phyloP scores from a whole-genome alignment of 2,797 vertebrate genomes.

The Tangara arthus region DNA sequence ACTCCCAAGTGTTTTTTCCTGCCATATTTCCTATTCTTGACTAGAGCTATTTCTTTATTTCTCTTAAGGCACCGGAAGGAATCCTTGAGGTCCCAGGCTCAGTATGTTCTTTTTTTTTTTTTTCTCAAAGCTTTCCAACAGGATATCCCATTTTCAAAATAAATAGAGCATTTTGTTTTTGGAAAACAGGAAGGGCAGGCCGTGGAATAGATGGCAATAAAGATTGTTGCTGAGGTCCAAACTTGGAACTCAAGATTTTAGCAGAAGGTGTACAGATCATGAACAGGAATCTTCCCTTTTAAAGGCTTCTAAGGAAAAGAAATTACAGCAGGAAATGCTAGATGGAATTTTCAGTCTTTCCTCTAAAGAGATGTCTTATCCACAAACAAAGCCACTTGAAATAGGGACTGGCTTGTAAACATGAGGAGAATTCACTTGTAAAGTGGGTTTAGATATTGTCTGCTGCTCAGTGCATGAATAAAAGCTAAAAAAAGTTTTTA shows the following conservation, averaged over 20 bases:
- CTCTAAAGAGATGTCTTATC: neutral
- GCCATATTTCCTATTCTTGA: conserved; percentile 12
- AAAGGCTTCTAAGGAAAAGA: conserved; percentile 6
- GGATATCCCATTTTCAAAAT: conserved; percentile 64
- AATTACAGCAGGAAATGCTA: neutral
- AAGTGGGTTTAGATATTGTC: neutral
- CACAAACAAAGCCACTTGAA: neutral
- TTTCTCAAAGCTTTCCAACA: conserved; percentile 49
- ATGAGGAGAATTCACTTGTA: neutral
- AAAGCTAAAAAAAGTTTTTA: neutral
- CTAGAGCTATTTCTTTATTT: conserved; percentile 8
- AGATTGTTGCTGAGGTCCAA: conserved; percentile 39
- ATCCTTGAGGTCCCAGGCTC: conserved; percentile 14
- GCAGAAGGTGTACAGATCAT: neutral
- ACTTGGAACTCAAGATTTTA: conserved; percentile 10
- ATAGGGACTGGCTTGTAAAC: neutral
- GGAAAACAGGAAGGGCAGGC: conserved; percentile 66
- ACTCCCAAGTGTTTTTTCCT: conserved; percentile 37
- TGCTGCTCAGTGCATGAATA: neutral
- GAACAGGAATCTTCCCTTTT: neutral
- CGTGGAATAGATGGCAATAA: conserved; percentile 23
- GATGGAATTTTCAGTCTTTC: neutral
- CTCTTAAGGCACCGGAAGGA: conserved; percentile 35
- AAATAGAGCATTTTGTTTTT: conserved; percentile 41
- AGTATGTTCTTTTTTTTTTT: conserved; percentile 1